Evolutionary conservation across 2,888 invertebrate species (phyloP), one percentile per base, ranked within the genome.

Genomic region (Melieria omissa): DNA sequence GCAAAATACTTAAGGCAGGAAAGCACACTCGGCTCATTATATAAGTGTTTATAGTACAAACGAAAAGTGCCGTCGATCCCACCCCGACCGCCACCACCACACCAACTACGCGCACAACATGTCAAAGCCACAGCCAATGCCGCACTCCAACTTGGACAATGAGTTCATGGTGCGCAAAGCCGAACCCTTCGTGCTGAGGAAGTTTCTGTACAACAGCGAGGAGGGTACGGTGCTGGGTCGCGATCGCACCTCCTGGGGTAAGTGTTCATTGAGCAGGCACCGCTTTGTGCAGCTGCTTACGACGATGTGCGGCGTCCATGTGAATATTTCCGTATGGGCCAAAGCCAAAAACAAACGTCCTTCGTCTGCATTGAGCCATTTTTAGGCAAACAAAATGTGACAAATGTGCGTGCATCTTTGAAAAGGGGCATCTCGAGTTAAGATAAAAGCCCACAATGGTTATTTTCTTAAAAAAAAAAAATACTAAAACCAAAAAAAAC

Each of bases 221-320:
- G 89, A 91, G 47, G 89, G 90, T 57, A 91, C 90, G 29, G 88
- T 92, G 73, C 83, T 91, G 73, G 91, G 91, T 4, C 88, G 92
- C 65, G 90, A 91, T 61, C 88, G 88, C 16, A 85, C 87, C 74
- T 88, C 91, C 85, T 93, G 93, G 93, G 92, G 93, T 93, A 86
- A 91, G 91, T 85, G 3, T 29, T 3, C 29, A 29, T 29, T 29
- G 29, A 3, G 29, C 29, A 9, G 12, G 49, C 9, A 49, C 7
- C 44, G 42, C 5, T 62, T 10, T 47, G 10, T 9, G 10, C 49
- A 47, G 41, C 7, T 60, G 42, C 5, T 62, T 10, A 4, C 45
- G 62, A 44, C 10, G n/a, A 44, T 64, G 4, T 49, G 12, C 12
- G 3, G 60, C 14, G 5, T 8, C 8, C 7, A n/a, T 44, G 8